Evolutionary conservation across 1,140 invertebrate species (phyloP).

Genomic region (Phenacoccus solenopsis): DNA sequence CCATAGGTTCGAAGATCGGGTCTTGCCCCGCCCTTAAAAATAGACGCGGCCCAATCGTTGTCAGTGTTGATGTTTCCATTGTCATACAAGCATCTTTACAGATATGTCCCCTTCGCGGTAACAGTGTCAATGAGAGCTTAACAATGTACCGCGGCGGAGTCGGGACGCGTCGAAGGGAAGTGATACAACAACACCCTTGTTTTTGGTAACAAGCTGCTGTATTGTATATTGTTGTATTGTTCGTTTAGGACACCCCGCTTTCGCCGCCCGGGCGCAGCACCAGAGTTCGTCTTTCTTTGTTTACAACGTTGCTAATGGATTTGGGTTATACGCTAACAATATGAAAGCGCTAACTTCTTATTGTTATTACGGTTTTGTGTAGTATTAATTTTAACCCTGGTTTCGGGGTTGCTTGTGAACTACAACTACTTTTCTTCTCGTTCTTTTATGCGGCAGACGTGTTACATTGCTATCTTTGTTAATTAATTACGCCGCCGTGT

Average conservation of each 20-base stretch:
- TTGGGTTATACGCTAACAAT: constrained; percentile 16
- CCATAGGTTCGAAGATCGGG: constrained; percentile 21
- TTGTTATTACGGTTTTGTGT: constrained; percentile 15
- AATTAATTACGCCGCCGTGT: constrained; percentile 3
- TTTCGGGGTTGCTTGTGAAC: background rate
- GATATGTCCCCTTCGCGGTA: constrained; percentile 6
- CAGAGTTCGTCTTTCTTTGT: background rate
- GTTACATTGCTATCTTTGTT: background rate
- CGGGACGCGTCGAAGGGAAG: background rate
- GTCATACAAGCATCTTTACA: constrained; percentile 17
- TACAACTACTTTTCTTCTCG: background rate
- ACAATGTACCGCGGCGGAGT: background rate
- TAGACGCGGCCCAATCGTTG: constrained; percentile 20
- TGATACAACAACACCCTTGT: constrained; percentile 17
- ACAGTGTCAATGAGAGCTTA: constrained; percentile 16
- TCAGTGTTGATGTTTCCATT: constrained; percentile 16
- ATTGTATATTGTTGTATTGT: constrained; percentile 14
- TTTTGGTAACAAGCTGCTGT: constrained; percentile 15
- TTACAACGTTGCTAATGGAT: constrained; percentile 17
- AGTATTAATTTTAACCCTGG: constrained; percentile 7
- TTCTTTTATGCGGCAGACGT: constrained; percentile 1
- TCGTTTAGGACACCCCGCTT: background rate
- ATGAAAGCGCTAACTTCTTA: constrained; percentile 17
- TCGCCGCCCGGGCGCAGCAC: background rate
- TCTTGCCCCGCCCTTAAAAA: constrained; percentile 23